Percentiles rank a stretch among this genome's conserved stretches.
phyloP scores from a whole-genome alignment of 1,140 invertebrate genomes.

The Cherax quadricarinatus region DNA sequence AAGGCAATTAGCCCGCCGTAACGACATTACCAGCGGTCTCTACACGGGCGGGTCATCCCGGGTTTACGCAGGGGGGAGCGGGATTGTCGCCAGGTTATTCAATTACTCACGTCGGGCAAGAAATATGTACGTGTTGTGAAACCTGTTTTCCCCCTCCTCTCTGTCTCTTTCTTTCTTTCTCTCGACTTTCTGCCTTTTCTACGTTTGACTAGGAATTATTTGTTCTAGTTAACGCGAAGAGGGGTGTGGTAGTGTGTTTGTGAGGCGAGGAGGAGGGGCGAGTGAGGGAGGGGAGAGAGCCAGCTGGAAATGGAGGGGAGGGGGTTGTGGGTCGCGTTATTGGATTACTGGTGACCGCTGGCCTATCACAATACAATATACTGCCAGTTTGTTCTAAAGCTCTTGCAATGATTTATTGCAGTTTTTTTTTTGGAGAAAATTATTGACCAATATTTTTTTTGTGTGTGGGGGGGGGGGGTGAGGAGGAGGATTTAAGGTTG shows the following conservation, averaged over 20 bases:
- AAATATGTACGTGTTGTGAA: not conserved
- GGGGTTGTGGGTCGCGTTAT: slow-evolving; percentile 46
- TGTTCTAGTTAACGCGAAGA: too few relatives aligned
- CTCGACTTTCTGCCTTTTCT: not conserved
- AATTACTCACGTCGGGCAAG: slow-evolving; percentile 50
- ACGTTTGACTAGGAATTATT: too few relatives aligned
- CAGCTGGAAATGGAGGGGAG: slow-evolving; percentile 17
- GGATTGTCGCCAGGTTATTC: slow-evolving; percentile 58
- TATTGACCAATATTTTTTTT: too few relatives aligned
- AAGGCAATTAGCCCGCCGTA: slow-evolving; percentile 62
- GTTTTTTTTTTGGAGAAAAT: too few relatives aligned
- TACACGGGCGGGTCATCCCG: slow-evolving; percentile 54
- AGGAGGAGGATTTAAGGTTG: too few relatives aligned
- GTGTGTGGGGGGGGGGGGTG: too few relatives aligned
- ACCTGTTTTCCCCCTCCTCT: too few relatives aligned
- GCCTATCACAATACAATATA: slow-evolving; percentile 58
- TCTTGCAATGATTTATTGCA: too few relatives aligned
- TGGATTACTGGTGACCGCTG: slow-evolving; percentile 59
- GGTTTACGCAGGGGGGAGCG: slow-evolving; percentile 47
- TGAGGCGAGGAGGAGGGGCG: not conserved
- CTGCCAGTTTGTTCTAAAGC: not conserved
- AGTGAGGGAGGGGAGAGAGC: not conserved
- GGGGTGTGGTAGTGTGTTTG: too few relatives aligned
- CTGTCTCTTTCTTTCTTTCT: slow-evolving; percentile 12
- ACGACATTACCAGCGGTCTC: slow-evolving; percentile 65